Evolutionary conservation across 2,113 vertebrate species (phyloP).

Genomic region (Acanthisitta chloris): DNA sequence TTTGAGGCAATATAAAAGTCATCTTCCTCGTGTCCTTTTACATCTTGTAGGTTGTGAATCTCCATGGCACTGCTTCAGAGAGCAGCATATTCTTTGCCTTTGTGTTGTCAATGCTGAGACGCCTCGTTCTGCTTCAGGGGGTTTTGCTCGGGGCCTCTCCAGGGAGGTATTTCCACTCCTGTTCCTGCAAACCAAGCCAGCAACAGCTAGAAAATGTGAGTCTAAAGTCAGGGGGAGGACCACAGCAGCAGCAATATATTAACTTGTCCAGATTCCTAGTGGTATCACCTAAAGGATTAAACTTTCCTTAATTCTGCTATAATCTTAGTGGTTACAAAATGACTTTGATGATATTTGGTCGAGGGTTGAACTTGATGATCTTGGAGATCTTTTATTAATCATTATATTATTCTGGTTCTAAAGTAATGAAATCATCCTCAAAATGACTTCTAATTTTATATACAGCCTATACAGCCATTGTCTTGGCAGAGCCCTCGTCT

Average conservation of each 20-base stretch:
- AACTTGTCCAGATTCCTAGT: neutral
- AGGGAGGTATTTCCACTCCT: neutral
- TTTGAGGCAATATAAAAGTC: neutral
- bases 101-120: neutral
- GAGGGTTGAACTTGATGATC: neutral
- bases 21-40: constrained; percentile 4
- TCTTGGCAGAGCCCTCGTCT: neutral
- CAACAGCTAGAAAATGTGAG: neutral
- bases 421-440: neutral
- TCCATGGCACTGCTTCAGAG: neutral
- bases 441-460: neutral
- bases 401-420: neutral
- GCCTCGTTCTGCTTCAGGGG: neutral
- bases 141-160: neutral
- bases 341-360: neutral
- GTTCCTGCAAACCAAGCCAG: neutral
- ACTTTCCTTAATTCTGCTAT: neutral
- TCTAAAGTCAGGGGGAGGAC: neutral
- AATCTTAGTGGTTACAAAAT: neutral
- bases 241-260: neutral
- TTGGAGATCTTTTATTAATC: neutral
- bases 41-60: neutral
- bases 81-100: neutral
- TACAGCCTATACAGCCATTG: neutral
- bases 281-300: neutral